phyloP scores from a whole-genome alignment of 2,113 vertebrate genomes.

The Eleginops maclovinus region DNA sequence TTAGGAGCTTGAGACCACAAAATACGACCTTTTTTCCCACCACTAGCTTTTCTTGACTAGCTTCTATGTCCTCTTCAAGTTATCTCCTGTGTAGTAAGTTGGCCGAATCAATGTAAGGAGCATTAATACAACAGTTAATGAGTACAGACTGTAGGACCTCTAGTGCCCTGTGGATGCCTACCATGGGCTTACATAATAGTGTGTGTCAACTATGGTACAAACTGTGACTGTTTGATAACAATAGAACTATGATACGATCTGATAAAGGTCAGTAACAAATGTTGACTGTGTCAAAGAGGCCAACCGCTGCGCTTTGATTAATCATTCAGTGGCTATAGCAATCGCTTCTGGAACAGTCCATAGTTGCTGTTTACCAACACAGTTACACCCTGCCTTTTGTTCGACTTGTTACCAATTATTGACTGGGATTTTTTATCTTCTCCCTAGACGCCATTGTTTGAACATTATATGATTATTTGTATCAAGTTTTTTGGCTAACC shows the following conservation, averaged over 20 bases:
- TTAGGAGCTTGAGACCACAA: too few species aligned
- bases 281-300: conserved; percentile 5
- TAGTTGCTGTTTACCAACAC: background rate
- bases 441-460: background rate
- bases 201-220: background rate
- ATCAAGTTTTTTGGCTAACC: background rate
- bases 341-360: background rate
- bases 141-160: too few species aligned
- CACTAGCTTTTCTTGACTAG: too few species aligned
- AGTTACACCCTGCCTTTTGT: background rate
- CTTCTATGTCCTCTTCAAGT: too few species aligned
- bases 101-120: too few species aligned
- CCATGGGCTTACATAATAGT: background rate
- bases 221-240: conserved; percentile 34
- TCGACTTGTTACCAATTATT: background rate
- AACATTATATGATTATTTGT: background rate
- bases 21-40: too few species aligned
- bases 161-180: background rate
- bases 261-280: background rate
- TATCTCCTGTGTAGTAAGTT: too few species aligned
- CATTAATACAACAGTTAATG: too few species aligned
- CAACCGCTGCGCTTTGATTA: too few species aligned
- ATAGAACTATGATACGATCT: background rate
- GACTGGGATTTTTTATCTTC: background rate
- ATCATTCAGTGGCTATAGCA: background rate